These are phyloP conservation scores for Cylloceria caligata DNA, from an alignment of 2,888 invertebrate species.

Conservation along the genomic window DNA sequence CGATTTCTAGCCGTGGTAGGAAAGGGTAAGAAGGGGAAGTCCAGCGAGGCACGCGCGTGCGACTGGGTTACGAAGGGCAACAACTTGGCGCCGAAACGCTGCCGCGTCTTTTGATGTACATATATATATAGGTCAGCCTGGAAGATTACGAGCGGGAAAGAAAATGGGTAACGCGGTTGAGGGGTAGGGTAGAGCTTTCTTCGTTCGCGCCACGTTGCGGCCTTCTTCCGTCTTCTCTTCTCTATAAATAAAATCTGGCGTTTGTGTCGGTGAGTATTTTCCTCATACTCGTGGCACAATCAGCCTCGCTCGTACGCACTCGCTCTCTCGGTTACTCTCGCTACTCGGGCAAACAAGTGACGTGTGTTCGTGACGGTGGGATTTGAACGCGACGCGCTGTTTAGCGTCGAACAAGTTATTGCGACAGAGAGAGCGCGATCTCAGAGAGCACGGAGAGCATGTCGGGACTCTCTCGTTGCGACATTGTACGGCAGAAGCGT, in stretches of 20 bases:
- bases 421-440: constrained; percentile 55
- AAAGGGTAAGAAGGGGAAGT: constrained; percentile 37
- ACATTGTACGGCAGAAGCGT: constrained; percentile 52
- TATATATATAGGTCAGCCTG: constrained; percentile 29
- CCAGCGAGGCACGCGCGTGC: constrained; percentile 37
- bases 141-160: constrained; percentile 49
- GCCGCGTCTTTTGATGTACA: no score
- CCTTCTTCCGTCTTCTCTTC: constrained; percentile 74
- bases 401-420: constrained; percentile 64
- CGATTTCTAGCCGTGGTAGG: neutral
- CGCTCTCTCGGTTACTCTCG: constrained; percentile 52
- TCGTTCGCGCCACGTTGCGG: constrained; percentile 68
- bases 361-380: constrained; percentile 20
- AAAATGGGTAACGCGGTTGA: constrained; percentile 50
- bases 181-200: constrained; percentile 73
- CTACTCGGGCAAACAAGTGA: constrained; percentile 50
- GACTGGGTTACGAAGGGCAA: constrained; percentile 50
- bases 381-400: constrained; percentile 46
- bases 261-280: neutral
- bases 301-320: constrained; percentile 9
- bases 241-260: constrained; percentile 68
- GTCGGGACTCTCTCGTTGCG: constrained; percentile 63
- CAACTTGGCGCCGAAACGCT: no score
- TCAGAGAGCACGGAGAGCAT: constrained; percentile 56
- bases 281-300: constrained; percentile 17